These are phyloP conservation scores for Dallia pectoralis DNA, from an alignment of 2,797 vertebrate species.

Conservation along the genomic window DNA sequence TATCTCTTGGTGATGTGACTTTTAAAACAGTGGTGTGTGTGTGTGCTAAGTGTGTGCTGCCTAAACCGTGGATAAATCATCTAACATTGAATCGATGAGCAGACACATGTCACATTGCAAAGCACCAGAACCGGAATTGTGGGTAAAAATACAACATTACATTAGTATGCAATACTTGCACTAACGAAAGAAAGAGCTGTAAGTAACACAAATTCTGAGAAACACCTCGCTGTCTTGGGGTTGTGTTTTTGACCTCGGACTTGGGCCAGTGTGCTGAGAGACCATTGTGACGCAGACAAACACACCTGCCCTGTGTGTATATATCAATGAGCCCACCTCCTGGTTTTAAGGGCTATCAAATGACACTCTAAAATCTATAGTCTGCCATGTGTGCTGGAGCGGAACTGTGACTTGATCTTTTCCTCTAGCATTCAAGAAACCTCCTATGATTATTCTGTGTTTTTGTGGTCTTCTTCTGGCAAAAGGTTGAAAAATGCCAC, in stretches of 20 bases:
- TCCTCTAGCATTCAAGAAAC: neutral
- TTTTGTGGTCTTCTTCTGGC: neutral
- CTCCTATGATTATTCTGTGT: neutral
- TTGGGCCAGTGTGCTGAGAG: neutral
- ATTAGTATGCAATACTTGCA: slow-evolving; percentile 33
- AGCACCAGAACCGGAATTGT: slow-evolving; percentile 26
- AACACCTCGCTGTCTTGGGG: neutral
- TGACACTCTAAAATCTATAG: slow-evolving; percentile 25
- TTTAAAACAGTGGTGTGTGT: slow-evolving; percentile 20
- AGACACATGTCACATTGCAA: slow-evolving; percentile 25
- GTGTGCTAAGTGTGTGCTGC: neutral
- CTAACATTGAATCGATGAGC: slow-evolving; percentile 21
- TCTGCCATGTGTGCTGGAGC: neutral
- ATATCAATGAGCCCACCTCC: neutral
- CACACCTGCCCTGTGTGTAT: slow-evolving; percentile 21
- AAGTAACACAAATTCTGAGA: slow-evolving; percentile 29
- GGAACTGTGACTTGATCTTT: neutral
- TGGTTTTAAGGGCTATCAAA: slow-evolving; percentile 28
- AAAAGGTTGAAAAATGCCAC: slow-evolving; percentile 1
- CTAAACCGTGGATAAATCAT: slow-evolving; percentile 7
- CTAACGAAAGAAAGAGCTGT: slow-evolving; percentile 48
- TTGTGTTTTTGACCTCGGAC: neutral
- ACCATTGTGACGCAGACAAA: neutral
- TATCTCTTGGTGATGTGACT: slow-evolving; percentile 14
- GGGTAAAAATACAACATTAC: no score